Base-by-base conservation (phyloP, 2,113 vertebrate species). In the Lipotes vexillifer region DNA sequence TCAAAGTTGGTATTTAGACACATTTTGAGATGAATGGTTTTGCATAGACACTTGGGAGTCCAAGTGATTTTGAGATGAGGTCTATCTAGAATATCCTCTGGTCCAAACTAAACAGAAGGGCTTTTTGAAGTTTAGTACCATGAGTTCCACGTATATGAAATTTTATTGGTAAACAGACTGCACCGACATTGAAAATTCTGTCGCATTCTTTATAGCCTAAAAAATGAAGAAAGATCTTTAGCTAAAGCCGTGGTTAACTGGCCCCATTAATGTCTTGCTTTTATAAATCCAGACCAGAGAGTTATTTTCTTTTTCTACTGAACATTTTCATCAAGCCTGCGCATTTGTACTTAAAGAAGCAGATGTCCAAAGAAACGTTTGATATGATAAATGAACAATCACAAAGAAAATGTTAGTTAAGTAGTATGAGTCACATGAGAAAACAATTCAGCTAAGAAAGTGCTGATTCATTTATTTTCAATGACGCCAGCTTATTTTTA, bases 21-120 rank as follows among this genome's bases (percentile, higher is more conserved):
- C 98, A 97, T 98, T 98, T 97, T 80, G 97, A 99, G 98, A 99
- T 99, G 98, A 99, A 98, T 99, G 98, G 98, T 98, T 99, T 98
- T 99, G 98, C 98, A 98, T 98, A 99, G 98, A 98, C 96, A 97
- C 94, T 98, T 98, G 98, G 98, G 98, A 97, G 97, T 98, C 98
- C 91, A 97, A 96, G 98, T 84, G 96, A 98, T 98, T 98, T 98
- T 97, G 84, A 98, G 97, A 98, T 97, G 97, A 97, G 97, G 91
- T 98, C 96, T 94, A 97, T 98, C 95, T 97, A 96, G 98, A 98
- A 97, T 87, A 98, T 95, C 95, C 96, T 97, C 97, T 96, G 97
- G 96, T 97, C 33, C 94, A 96, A 98, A 93, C 86, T 97, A 94
- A 97, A 92, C 66, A 88, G 74, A 96, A 97, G 89, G 61, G 29